Percentiles rank a stretch among this genome's conserved stretches.
These are phyloP conservation scores for Prorops nasuta DNA, from an alignment of 1,140 invertebrate species.

Conservation along the genomic window DNA sequence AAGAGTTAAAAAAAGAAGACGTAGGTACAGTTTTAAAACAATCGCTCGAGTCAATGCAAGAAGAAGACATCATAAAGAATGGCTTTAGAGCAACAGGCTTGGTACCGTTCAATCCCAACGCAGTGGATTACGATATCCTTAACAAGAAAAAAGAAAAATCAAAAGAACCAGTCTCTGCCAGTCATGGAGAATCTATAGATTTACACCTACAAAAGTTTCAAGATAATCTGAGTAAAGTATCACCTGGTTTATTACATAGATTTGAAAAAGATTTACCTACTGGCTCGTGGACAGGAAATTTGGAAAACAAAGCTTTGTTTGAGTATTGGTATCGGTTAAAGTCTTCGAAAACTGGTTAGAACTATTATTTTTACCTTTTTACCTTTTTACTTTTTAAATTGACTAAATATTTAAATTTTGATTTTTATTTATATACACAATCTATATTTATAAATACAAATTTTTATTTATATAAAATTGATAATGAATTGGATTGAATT, in stretches of 20 bases:
- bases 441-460: too few species aligned
- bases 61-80: slow-evolving; percentile 1
- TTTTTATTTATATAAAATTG: too few species aligned
- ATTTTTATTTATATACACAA: too few species aligned
- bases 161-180: neutral
- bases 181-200: slow-evolving; percentile 1
- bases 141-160: neutral
- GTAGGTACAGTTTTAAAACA: slow-evolving; percentile 3
- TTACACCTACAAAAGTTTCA: slow-evolving; percentile 1
- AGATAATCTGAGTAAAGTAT: slow-evolving; percentile 3
- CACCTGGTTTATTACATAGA: slow-evolving; percentile 2
- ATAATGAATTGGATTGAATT: too few species aligned
- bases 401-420: too few species aligned
- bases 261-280: slow-evolving; percentile 3
- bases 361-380: slow-evolving; percentile 1
- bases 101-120: slow-evolving; percentile 5
- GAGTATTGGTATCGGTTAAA: slow-evolving; percentile 12
- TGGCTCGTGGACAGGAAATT: slow-evolving; percentile 6
- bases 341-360: neutral
- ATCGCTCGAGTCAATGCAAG: neutral
- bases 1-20: slow-evolving; percentile 10
- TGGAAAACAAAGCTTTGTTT: slow-evolving; percentile 11
- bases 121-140: slow-evolving; percentile 5
- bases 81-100: slow-evolving; percentile 12
- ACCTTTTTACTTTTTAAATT: too few species aligned